These are phyloP conservation scores for Sinodicranocentrus sp. DNA, from an alignment of 2,888 invertebrate genomes.

Conservation along the genomic window DNA sequence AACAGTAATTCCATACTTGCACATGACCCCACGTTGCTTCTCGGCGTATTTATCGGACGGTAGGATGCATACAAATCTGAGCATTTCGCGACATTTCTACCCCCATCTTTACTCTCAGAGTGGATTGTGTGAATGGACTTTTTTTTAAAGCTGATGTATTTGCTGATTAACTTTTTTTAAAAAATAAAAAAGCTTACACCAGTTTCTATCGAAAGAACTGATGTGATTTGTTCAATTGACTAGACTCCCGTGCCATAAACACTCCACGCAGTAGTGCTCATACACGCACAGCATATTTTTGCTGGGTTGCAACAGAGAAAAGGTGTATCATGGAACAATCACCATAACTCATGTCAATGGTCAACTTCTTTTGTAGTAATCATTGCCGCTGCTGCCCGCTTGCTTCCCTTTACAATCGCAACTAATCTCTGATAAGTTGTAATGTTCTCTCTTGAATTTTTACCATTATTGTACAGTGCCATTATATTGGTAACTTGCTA, in stretches of 20 bases:
- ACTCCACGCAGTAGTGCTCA: background rate
- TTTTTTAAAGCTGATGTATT: slow-evolving; percentile 18
- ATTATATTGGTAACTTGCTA: no score
- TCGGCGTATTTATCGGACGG: background rate
- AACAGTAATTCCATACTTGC: slow-evolving; percentile 16
- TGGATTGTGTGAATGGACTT: background rate
- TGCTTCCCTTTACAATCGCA: slow-evolving; percentile 13
- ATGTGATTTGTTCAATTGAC: slow-evolving; percentile 1
- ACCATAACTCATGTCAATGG: slow-evolving; percentile 58
- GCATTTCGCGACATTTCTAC: background rate
- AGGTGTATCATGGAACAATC: slow-evolving; percentile 58
- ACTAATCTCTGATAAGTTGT: slow-evolving; percentile 37
- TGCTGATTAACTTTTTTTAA: slow-evolving; percentile 16
- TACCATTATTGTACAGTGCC: no score
- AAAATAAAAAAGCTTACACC: background rate
- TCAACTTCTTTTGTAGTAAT: slow-evolving; percentile 40
- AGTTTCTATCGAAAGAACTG: background rate
- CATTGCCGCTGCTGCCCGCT: slow-evolving; percentile 13
- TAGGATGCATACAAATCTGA: background rate
- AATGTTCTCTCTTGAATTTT: slow-evolving; percentile 18
- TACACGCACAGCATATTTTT: slow-evolving; percentile 21
- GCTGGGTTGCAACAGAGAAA: slow-evolving; percentile 43
- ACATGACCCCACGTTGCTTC: slow-evolving; percentile 15
- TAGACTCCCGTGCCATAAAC: background rate
- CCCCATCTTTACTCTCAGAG: background rate